Base-by-base conservation (phyloP, 2,113 vertebrate species). In the Anthoscopus minutus region DNA sequence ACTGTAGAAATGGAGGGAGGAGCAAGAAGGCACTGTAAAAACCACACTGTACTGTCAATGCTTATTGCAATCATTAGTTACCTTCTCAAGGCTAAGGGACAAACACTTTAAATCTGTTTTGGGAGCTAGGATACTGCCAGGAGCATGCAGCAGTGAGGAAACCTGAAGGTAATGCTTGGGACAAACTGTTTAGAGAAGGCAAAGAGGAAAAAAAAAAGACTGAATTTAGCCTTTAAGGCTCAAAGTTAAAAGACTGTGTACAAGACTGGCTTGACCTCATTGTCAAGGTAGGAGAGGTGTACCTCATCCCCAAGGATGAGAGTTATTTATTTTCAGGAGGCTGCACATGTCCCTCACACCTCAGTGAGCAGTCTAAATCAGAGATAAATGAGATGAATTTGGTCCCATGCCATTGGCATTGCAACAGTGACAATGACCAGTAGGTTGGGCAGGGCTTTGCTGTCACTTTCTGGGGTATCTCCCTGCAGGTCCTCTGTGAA, bases 171-270 rank as follows among this genome's bases (percentile, higher is more conserved):
- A 42, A 11, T 61, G 15, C 15, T 45, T 44, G 31, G n/a, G 57
- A 72, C 42, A 44, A 86, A 72, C 64, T 53, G 11, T 28, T 54
- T 22, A 53, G 24, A 35, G n/a, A 73, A 35, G 10, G 20, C n/a
- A n/a, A n/a, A n/a, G 4, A 1, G 0, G 0, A 10, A 13, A 21
- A 15, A 23, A 37, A 31, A 5, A 37, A 4, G 4, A 27, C 42
- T 54, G 38, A 73, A 65, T 61, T 76, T 54, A 70, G 42, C 10
- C 28, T 27, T 70, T 4, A 2, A 5, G 15, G 10, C 40, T 60
- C n/a, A 22, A 57, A 81, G 20, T 37, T 56, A 65, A 69, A 76
- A 31, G 19, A 11, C 25, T 56, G 12, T 67, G 27, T 54, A n/a
- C 0, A 10, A 80, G 53, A 51, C 21, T 81, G 62, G 7, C 11